phyloP scores from a whole-genome alignment of 2,888 invertebrate species.

The Phyllotreta striolata region DNA sequence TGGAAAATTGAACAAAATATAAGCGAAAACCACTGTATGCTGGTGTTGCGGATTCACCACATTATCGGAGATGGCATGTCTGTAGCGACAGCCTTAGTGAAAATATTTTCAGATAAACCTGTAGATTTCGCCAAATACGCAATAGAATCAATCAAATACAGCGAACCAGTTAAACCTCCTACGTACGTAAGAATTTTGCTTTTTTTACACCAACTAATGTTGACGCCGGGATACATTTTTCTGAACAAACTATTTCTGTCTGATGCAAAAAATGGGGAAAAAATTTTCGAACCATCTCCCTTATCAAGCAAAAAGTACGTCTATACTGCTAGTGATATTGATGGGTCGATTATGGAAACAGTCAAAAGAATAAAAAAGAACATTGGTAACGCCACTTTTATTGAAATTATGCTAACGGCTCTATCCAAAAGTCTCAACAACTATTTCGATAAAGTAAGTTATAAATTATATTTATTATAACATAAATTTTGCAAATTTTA shows the following conservation, averaged over 20 bases:
- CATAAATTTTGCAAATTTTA: too few relatives aligned
- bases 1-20: slow-evolving; percentile 5
- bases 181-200: neutral
- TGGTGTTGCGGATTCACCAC: neutral
- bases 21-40: neutral
- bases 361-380: slow-evolving; percentile 11
- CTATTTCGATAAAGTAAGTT: slow-evolving; percentile 2
- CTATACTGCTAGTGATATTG: neutral
- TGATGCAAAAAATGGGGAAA: neutral
- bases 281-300: neutral
- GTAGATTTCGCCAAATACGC: neutral
- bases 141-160: neutral
- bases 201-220: neutral
- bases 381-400: slow-evolving; percentile 2
- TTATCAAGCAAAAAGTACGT: neutral
- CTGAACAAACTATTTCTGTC: neutral
- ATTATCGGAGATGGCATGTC: neutral
- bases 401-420: slow-evolving; percentile 3
- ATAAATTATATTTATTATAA: slow-evolving; percentile 1
- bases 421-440: slow-evolving; percentile 3
- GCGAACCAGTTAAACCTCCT: neutral
- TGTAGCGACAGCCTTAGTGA: neutral
- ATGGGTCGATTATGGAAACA: neutral
- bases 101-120: slow-evolving; percentile 3
- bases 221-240: slow-evolving; percentile 1